Base-by-base conservation (phyloP, 92 coral and sea anemone genomes). In the Metridium senile region DNA sequence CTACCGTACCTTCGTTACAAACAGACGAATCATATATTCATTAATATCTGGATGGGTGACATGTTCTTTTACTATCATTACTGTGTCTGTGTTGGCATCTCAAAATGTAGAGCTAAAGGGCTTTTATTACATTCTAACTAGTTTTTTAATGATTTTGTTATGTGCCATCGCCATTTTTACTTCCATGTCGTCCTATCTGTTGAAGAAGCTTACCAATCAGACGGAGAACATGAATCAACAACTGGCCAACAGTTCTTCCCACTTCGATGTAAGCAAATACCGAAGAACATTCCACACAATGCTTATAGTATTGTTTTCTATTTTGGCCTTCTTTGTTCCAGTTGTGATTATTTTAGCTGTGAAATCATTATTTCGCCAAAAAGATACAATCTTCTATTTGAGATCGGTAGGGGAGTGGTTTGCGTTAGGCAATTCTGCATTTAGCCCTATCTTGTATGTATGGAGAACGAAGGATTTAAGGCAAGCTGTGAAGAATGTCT, bases 401-500 rank as follows among this genome's bases (percentile, higher is more conserved):
- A 13, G 4, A 16, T 3, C 3, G 4, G 3, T 54, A 3, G 4
- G n/a, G n/a, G 20, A 54, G 25, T 16, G 59, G 59, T 9, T 54
- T 54, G 16, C 25, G 16, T 3, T 13, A 3, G 59, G 59, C 17
- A 68, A 43, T 26, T 70, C 75, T 45, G 28, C 57, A 16, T 1
- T 70, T 6, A 70, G 19, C 17, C 75, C 75, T 2, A 4, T 70
- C 9, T 19, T 68, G 28, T 68, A 70, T 19, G 11, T 70, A 27
- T 70, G 75, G 72, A 31, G 75, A 11, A 70, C 45, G 75, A 22
- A 51, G 30, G 62, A 70, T 10, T 32, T 70, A 2, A 26, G 58
- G 21, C 26, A 35, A 22, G 74, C 74, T 1, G 74, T 43, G 2
- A 68, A n/a, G 34, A 13, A 21, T 7, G 22, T 46, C n/a, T 27